Conservation (phyloP, 2,113 vertebrate species). For the Semnopithecus entellus region DNA sequence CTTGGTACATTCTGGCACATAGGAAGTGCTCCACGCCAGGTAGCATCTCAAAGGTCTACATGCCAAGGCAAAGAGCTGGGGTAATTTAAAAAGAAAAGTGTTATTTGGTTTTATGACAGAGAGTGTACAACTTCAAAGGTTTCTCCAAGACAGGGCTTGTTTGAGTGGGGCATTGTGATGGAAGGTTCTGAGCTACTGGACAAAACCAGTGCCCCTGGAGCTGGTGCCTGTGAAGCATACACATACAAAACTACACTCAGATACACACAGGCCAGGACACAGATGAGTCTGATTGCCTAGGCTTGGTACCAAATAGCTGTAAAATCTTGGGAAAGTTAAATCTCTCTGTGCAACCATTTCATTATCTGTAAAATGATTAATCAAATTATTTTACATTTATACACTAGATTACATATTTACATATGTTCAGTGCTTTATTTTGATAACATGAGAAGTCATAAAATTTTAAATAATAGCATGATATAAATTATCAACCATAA, state of each 20-base stretch:
- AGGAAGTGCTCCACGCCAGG: neutral
- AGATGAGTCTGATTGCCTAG: neutral
- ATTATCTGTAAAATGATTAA: neutral
- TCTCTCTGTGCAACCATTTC: neutral
- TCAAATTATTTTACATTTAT: neutral
- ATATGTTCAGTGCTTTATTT: neutral
- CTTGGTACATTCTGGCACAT: neutral
- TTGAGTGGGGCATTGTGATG: neutral
- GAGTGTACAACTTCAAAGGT: slow-evolving; percentile 22
- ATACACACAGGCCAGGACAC: neutral
- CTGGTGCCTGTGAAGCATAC: neutral
- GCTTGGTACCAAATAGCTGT: neutral
- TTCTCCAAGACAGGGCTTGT: neutral
- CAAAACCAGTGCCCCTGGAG: neutral
- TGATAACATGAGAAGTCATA: neutral
- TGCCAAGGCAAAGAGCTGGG: slow-evolving; percentile 25
- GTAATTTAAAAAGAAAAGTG: neutral
- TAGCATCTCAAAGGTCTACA: neutral
- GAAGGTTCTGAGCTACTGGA: neutral
- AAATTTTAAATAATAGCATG: neutral
- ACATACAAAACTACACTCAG: no score
- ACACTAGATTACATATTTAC: neutral
- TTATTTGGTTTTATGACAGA: slow-evolving; percentile 9
- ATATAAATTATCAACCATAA: neutral
- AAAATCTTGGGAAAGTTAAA: neutral